These are phyloP conservation scores for Cynopterus brachyotis DNA, from an alignment of 2,113 vertebrate species.

Conservation along the genomic window DNA sequence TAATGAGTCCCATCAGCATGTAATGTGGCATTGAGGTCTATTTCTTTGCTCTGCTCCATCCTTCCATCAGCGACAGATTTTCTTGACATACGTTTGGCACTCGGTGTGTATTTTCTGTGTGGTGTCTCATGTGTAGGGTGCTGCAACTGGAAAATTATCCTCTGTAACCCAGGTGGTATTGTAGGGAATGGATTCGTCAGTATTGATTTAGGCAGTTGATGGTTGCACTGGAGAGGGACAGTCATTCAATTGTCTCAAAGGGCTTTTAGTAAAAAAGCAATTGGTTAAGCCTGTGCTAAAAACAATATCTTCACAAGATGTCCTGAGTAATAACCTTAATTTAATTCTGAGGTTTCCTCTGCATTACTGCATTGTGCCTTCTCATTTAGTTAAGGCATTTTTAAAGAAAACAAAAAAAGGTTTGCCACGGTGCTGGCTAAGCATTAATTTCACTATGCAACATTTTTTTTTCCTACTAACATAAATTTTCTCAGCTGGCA, in stretches of 20 bases:
- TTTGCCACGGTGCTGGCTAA: constrained; percentile 33
- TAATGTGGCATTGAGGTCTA: neutral
- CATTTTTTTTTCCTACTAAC: neutral
- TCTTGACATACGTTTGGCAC: constrained; percentile 8
- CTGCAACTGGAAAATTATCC: constrained; percentile 40
- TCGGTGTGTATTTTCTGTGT: neutral
- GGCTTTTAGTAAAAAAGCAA: constrained; percentile 56
- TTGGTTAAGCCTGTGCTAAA: constrained; percentile 42
- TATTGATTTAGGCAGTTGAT: constrained; percentile 57
- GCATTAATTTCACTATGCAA: constrained; percentile 28
- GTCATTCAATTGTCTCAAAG: constrained; percentile 56
- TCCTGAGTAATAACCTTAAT: constrained; percentile 57
- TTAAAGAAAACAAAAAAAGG: constrained; percentile 31
- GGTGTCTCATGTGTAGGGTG: neutral
- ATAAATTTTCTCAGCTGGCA: constrained; percentile 39
- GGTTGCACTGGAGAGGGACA: constrained; percentile 36
- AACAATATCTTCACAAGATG: constrained; percentile 50
- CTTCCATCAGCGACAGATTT: neutral
- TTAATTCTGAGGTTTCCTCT: constrained; percentile 58
- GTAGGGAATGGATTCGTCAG: constrained; percentile 38
- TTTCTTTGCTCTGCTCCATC: neutral
- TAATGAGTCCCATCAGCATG: neutral
- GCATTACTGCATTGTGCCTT: neutral
- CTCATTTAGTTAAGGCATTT: constrained; percentile 31
- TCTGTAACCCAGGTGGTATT: constrained; percentile 31